Percentiles rank a stretch among this genome's conserved stretches.
These are phyloP conservation scores for Gila robusta DNA, from an alignment of 2,797 vertebrate species.

Conservation along the genomic window DNA sequence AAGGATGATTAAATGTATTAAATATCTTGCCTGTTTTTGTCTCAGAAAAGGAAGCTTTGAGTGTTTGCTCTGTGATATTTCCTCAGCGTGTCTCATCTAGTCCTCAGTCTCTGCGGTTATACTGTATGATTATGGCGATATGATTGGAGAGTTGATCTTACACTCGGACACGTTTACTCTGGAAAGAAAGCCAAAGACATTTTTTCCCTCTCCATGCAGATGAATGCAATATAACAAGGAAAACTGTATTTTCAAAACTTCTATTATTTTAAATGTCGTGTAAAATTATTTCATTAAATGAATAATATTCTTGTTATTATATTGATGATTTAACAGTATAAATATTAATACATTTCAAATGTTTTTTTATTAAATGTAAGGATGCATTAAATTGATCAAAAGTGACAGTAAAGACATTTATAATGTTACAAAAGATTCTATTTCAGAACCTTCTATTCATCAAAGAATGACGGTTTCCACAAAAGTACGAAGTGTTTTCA, in stretches of 20 bases:
- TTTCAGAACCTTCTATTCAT: neutral
- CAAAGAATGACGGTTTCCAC: no score
- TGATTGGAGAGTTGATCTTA: constrained; percentile 41
- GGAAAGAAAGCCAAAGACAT: constrained; percentile 55
- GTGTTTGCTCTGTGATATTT: constrained; percentile 52
- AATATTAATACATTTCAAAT: neutral
- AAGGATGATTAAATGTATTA: neutral
- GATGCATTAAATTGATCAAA: neutral
- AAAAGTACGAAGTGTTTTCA: neutral
- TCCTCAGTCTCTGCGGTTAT: constrained; percentile 46
- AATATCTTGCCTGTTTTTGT: neutral
- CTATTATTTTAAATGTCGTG: neutral
- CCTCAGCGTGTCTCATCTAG: constrained; percentile 49
- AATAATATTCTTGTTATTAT: neutral
- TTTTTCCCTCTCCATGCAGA: neutral
- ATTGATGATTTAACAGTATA: neutral
- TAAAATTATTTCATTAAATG: neutral
- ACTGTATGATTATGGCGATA: constrained; percentile 49
- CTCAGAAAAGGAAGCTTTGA: neutral
- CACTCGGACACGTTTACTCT: constrained; percentile 36
- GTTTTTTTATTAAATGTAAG: neutral
- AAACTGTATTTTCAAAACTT: neutral
- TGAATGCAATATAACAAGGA: neutral
- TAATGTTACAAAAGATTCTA: neutral
- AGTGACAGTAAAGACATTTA: neutral